Conservation (phyloP, 2,797 vertebrate species). For the Lepilemur septentrionalis region DNA sequence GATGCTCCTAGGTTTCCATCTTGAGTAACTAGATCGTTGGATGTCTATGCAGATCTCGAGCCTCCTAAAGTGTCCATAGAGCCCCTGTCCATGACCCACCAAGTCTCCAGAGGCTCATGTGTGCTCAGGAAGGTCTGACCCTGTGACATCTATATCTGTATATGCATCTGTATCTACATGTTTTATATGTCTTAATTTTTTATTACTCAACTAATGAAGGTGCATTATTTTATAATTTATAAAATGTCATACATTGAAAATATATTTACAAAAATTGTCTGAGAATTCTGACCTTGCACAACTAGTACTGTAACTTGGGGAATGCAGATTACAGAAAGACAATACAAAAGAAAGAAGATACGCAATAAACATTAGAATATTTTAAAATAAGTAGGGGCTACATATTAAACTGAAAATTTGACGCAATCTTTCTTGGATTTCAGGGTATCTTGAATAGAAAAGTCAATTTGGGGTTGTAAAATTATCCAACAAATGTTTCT, state of each 20-base stretch:
- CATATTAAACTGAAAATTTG: background rate
- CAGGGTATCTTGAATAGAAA: background rate
- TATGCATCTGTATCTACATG: background rate
- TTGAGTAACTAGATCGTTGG: background rate
- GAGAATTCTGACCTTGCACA: background rate
- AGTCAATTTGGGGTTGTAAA: background rate
- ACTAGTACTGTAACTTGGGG: background rate
- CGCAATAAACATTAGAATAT: background rate
- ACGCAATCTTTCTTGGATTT: background rate
- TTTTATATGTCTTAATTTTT: background rate
- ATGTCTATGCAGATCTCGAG: background rate
- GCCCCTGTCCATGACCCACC: background rate
- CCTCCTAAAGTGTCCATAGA: too few relatives aligned
- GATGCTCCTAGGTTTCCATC: background rate
- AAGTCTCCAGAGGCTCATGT: background rate
- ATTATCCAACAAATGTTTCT: background rate
- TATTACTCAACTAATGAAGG: background rate
- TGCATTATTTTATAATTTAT: background rate
- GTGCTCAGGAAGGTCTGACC: background rate
- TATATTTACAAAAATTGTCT: background rate
- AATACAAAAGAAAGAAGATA: background rate
- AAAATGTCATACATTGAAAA: background rate
- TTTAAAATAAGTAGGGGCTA: background rate
- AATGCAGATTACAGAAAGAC: background rate
- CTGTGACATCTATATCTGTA: background rate